These are phyloP conservation scores for Carollia perspicillata DNA, from an alignment of 2,113 vertebrate genomes.

Conservation along the genomic window DNA sequence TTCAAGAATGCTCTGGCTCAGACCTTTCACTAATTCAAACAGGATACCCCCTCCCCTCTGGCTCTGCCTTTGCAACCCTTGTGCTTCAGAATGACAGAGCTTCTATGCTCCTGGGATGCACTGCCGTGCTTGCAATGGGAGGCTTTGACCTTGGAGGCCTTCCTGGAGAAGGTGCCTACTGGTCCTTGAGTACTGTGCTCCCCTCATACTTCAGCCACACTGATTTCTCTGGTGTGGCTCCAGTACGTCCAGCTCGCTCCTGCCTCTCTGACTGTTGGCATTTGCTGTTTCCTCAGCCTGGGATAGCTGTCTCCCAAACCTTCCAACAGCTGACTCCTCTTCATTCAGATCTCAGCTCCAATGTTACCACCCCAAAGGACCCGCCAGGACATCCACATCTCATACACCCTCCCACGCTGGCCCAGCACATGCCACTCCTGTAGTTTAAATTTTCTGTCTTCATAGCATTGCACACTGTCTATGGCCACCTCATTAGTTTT, in stretches of 20 bases:
- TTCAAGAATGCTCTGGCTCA: background rate
- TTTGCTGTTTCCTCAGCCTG: background rate
- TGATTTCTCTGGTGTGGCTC: background rate
- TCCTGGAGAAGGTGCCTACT: background rate
- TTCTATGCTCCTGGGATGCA: background rate
- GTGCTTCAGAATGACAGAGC: background rate
- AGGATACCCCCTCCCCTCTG: background rate
- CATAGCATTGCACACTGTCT: background rate
- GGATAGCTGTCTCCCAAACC: background rate
- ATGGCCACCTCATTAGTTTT: background rate
- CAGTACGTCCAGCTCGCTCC: no score
- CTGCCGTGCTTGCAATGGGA: no score
- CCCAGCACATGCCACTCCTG: background rate
- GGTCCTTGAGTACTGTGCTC: background rate
- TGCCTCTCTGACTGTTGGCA: background rate
- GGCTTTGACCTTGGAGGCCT: background rate
- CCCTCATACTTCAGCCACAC: accelerated
- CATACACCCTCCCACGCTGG: no score
- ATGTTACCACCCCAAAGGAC: background rate
- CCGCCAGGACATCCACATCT: background rate
- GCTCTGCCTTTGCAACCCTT: background rate
- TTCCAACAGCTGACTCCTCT: background rate
- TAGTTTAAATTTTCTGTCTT: background rate
- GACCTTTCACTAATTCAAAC: background rate
- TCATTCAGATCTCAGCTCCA: background rate